Base-by-base conservation (phyloP, 2,797 vertebrate genomes). In the Siniperca scherzeri region DNA sequence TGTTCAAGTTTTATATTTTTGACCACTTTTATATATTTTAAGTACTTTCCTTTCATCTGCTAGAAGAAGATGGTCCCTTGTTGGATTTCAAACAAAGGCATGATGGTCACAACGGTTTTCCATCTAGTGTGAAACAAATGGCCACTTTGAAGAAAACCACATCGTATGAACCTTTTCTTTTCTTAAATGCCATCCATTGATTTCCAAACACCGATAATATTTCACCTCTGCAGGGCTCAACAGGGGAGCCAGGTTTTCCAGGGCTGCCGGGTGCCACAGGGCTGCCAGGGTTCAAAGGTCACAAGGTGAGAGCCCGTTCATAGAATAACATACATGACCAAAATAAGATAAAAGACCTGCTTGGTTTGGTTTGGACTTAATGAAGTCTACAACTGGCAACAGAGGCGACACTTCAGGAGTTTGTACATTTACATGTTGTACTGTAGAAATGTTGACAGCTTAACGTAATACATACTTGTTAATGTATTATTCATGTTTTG, bases 271-370 rank as follows among this genome's bases (percentile, higher is more conserved):
- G 96, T 11, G 71, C 81, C 27, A 86, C 86, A 81, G 96, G 96
- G 5, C 76, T 90, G 78, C 92, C 92, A 4, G 96, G 96, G 61
- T 93, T 93, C 86, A 97, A 96, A 94, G 96, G 96, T 85, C 94
- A 95, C 70, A 95, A 94, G 94, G 96, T 96, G 84, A 87, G 78
- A 30, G 33, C 48, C 38, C 33, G 10, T 25, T 53, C 27, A 5
- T 44, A 48, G 13, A 13, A 68, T 33, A 72, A 40, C 61, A 68
- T 44, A 53, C 9, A 6, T 53, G 42, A 38, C 59, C n/a, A 56
- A 48, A 72, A 50, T 13, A 53, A 42, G 75, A 70, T 19, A 27
- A 81, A 66, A 61, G 36, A 83, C 22, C 48, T 22, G 52, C 6
- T 3, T 13, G 36, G 13, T 55, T 84, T 84, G 50, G 22, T 78